Evolutionary conservation across 2,797 vertebrate species (phyloP).

Genomic region (Phoxinus dragarum): DNA sequence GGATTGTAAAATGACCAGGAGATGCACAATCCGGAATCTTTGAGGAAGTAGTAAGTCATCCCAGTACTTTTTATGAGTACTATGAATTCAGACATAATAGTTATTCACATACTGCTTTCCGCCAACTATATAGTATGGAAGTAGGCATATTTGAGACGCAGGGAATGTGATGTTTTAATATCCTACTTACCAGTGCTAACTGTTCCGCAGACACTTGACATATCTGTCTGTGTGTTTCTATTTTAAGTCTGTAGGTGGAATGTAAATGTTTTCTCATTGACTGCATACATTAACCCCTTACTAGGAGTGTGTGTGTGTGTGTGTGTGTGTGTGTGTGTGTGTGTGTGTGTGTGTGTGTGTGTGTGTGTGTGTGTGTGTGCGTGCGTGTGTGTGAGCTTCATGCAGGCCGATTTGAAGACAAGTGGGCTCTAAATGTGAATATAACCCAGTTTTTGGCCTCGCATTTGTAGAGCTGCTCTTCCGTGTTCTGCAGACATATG

Average conservation of each 20-base stretch:
- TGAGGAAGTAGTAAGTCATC: background rate
- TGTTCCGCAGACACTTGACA: background rate
- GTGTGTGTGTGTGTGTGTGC: too few species aligned
- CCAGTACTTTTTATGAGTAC: background rate
- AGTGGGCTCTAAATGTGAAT: constrained; percentile 1
- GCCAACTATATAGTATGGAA: background rate
- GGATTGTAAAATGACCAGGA: background rate
- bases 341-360: too few species aligned
- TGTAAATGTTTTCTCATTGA: constrained; percentile 13
- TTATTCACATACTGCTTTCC: background rate
- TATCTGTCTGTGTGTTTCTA: constrained; percentile 1
- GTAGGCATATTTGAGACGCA: background rate
- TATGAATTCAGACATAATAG: background rate
- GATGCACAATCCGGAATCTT: background rate
- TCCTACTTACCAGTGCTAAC: background rate
- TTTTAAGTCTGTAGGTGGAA: constrained; percentile 3
- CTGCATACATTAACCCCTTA: constrained; percentile 3
- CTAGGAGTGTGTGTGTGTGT: background rate
- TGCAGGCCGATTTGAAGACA: background rate
- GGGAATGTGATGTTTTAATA: background rate
- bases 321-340: too few species aligned
- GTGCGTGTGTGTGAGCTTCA: background rate
- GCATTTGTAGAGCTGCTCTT: constrained; percentile 57
- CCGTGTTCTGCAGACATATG: constrained; percentile 71
- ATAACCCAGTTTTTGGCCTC: constrained; percentile 26